A percentile compares a stretch with the other conserved stretches of the same genome.
Conservation (phyloP, 2,113 vertebrate genomes). For the Chauna torquata region DNA sequence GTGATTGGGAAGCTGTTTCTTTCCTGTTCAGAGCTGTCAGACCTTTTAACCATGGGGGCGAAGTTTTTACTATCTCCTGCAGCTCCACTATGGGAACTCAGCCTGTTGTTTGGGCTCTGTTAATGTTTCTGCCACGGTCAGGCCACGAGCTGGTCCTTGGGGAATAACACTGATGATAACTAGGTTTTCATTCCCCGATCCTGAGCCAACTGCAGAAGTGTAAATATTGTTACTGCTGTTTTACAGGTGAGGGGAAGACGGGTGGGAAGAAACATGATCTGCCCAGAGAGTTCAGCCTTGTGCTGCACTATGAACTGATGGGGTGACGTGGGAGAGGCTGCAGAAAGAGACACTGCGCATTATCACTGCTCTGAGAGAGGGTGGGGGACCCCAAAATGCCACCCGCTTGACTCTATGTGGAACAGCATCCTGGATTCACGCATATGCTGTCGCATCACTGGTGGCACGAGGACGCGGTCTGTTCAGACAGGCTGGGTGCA, state of each 20-base stretch:
- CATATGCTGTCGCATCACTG: neutral
- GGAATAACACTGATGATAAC: neutral
- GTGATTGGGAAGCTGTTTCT: neutral
- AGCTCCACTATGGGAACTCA: neutral
- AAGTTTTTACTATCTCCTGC: neutral
- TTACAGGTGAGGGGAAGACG: neutral
- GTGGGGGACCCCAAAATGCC: neutral
- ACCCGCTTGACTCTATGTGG: rapidly evolving
- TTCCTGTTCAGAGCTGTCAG: neutral
- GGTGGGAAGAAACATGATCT: neutral
- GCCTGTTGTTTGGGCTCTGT: neutral
- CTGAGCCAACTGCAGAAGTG: neutral
- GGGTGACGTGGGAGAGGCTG: neutral
- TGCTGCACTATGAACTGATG: rapidly evolving
- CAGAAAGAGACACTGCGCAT: neutral
- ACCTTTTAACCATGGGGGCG: neutral
- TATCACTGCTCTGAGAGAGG: neutral
- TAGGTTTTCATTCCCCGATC: neutral
- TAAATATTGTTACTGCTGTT: constrained; percentile 17
- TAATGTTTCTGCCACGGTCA: neutral
- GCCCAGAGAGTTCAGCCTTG: neutral
- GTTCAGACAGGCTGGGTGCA: neutral
- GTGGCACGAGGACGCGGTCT: neutral
- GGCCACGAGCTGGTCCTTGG: neutral
- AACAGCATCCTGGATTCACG: rapidly evolving